Base-by-base conservation (phyloP, 2,888 invertebrate species). In the Ectemnius continuus region DNA sequence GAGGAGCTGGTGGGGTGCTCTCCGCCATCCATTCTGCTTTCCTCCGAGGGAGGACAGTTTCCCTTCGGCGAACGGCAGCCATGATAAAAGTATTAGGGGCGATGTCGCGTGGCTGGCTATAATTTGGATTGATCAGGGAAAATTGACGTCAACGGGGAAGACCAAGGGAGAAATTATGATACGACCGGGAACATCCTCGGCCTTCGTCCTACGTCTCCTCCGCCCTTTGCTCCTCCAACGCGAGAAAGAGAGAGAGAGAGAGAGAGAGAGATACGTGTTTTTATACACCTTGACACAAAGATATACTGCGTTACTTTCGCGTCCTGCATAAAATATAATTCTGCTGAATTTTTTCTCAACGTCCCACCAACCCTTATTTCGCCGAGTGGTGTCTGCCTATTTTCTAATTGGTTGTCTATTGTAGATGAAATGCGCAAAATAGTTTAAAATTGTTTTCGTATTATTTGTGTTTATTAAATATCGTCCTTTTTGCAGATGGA, bases 111-210 rank as follows among this genome's bases (percentile, higher is more conserved):
- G 58, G 60, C 59, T 28, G 8, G 18, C n/a, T 18, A 58, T 60
- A 72, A 74, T 62, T 73, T 68, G 61, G 45, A 71, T 76, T 61
- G 28, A 71, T 68, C 56, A 36, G 64, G 45, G 20, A 8, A 52
- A 61, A 65, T 72, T 57, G 56, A 67, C 58, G 57, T 64, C 68
- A 59, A 65, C 52, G 48, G 46, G 60, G 58, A 67, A 60, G 75
- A 57, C 48, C 48, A 36, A 5, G 8, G 45, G 48, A 16, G 69
- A 67, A 59, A 61, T 52, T 61, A 69, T 61, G 47, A 69, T 20
- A 46, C 36, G 36, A n/a, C 13, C 23, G 56, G 26, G 61, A 70
- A 74, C 70, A 77, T 77, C 70, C 70, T 65, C 36, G 61, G 16
- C 20, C 47, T 14, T 18, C 59, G 36, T 23, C 58, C 61, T 23